Evolutionary conservation across 1,140 invertebrate species (phyloP), one percentile per base, ranked within the genome.

Genomic region (Drosophila sucinea): DNA sequence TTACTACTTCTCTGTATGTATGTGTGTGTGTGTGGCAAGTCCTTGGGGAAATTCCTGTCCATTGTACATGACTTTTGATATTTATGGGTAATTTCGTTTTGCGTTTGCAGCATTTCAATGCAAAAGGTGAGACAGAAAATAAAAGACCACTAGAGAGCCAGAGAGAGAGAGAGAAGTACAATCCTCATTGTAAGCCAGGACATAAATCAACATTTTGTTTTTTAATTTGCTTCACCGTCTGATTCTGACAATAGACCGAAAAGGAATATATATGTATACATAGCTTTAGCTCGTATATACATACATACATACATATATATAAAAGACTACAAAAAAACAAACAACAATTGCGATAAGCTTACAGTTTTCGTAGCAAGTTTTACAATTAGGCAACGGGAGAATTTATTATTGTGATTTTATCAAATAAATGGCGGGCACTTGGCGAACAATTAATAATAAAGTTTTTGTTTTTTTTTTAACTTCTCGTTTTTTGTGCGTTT

Each of bases 161-260:
- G 67, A 56, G 17, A 30, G 30, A 2, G 30, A 51, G 25, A 27
- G 7, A 10, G 44, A 51, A 27, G 44, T 6, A 51, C 44, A 51
- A 62, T 62, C 17, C 60, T 30, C 60, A 62, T 62, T 62, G 60
- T 62, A 47, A 62, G 41, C 60, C n/a, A 23, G 66, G 60, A 67
- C 85, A 87, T 87, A 87, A 87, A 87, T 87, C 84, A 87, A 89
- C 85, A 85, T 87, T 87, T 82, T 89, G 86, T 87, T 87, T 87
- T 87, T 87, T 87, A 87, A 84, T 87, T 87, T 87, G 80, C 80
- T 78, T 40, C 74, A 57, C 58, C 77, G 67, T 79, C 79, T 83
- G 84, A 72, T 79, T 84, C 79, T 87, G 84, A 89, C 84, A 87
- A 89, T 81, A 66, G 58, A 70, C 55, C 47, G 67, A 81, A 70